Conservation (phyloP, 2,888 invertebrate genomes). For the Malthinus flaveolus region DNA sequence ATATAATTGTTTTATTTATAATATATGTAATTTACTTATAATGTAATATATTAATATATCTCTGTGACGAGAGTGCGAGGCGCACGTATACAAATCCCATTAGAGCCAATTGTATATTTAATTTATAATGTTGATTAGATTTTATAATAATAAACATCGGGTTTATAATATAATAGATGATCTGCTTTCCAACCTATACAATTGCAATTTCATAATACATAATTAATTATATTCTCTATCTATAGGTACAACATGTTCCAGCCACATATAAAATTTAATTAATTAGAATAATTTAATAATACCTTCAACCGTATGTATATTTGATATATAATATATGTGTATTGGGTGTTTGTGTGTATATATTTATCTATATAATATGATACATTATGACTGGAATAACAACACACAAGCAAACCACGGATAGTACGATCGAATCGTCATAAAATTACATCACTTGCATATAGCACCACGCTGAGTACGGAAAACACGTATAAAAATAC, state of each 20-base stretch:
- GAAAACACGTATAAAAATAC: conserved; percentile 54
- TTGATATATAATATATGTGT: conserved; percentile 39
- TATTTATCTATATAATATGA: conserved; percentile 43
- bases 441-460: conserved; percentile 45
- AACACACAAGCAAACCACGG: conserved; percentile 43
- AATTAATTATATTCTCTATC: conserved; percentile 38
- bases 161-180: conserved; percentile 46
- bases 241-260: conserved; percentile 49
- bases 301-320: conserved; percentile 48
- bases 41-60: conserved; percentile 38
- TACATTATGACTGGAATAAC: conserved; percentile 51
- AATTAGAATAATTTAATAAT: conserved; percentile 46
- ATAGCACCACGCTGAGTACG: conserved; percentile 55
- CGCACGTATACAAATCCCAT: conserved; percentile 45
- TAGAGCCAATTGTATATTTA: conserved; percentile 44
- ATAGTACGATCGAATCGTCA: conserved; percentile 25
- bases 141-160: conserved; percentile 48
- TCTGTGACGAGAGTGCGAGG: conserved; percentile 37
- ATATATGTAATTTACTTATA: conserved; percentile 31
- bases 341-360: conserved; percentile 32
- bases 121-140: conserved; percentile 50
- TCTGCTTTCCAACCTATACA: conserved; percentile 46
- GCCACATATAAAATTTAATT: conserved; percentile 43
- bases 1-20: conserved; percentile 55
- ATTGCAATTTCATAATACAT: conserved; percentile 34